Conservation (phyloP, 2,113 vertebrate species). For the Oncorhynchus kisutch region DNA sequence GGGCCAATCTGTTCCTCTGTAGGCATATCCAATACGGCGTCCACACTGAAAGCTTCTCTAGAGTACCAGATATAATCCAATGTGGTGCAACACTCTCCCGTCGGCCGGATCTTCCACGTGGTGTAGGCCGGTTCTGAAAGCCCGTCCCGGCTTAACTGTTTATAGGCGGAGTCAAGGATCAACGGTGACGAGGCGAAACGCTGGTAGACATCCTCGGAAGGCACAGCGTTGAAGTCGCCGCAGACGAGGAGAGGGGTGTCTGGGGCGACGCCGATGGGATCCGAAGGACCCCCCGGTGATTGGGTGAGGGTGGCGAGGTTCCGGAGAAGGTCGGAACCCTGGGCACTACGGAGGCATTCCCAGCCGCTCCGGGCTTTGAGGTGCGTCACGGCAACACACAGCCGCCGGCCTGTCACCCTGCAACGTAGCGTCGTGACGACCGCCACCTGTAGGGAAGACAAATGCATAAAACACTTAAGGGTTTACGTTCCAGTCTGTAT, state of each 20-base stretch:
- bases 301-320: constrained; percentile 80
- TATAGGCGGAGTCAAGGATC: constrained; percentile 89
- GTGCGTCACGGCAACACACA: constrained; percentile 89
- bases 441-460: constrained; percentile 71
- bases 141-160: constrained; percentile 84
- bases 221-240: constrained; percentile 93
- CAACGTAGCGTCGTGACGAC: constrained; percentile 84
- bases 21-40: constrained; percentile 82
- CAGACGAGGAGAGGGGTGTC: constrained; percentile 82
- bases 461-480: neutral
- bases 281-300: constrained; percentile 24
- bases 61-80: constrained; percentile 99
- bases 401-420: constrained; percentile 62
- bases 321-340: constrained; percentile 88
- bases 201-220: constrained; percentile 88
- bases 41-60: constrained; percentile 75
- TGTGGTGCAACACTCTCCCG: constrained; percentile 88
- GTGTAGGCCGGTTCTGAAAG: constrained; percentile 87
- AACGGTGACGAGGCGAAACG: constrained; percentile 85
- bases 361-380: constrained; percentile 91
- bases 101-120: constrained; percentile 93
- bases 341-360: constrained; percentile 89
- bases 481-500: neutral
- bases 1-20: constrained; percentile 94
- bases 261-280: neutral